Conservation (phyloP, 2,888 invertebrate genomes). For the Drosophila tripunctata region DNA sequence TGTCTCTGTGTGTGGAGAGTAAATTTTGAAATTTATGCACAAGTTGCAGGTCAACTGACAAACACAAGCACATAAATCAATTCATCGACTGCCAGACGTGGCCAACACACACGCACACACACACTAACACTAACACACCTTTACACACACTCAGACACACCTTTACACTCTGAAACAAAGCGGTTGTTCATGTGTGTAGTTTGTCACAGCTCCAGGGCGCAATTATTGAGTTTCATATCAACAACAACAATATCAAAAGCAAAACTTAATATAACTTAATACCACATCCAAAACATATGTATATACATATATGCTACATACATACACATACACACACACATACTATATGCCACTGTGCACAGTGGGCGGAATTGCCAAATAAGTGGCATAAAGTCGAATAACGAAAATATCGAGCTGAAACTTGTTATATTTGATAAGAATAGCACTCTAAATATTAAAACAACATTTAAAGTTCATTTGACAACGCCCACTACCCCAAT, state of each 20-base stretch:
- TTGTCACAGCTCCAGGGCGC: slow-evolving; percentile 52
- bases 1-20: slow-evolving; percentile 12
- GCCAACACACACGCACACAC: slow-evolving; percentile 2
- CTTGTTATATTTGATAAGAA: too few species aligned
- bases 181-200: slow-evolving; percentile 13
- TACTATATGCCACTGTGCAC: too few species aligned
- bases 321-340: background rate
- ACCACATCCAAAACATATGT: background rate
- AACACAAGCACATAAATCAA: slow-evolving; percentile 74
- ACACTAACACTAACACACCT: background rate
- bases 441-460: too few species aligned
- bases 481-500: too few species aligned
- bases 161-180: background rate
- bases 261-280: slow-evolving; percentile 39
- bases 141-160: background rate
- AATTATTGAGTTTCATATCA: slow-evolving; percentile 59
- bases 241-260: slow-evolving; percentile 26
- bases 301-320: background rate
- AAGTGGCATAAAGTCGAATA: too few species aligned
- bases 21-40: slow-evolving; percentile 71
- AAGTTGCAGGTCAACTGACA: slow-evolving; percentile 72
- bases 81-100: slow-evolving; percentile 60
- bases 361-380: too few species aligned
- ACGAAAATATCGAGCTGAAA: too few species aligned
- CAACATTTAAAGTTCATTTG: too few species aligned